Percentiles rank a stretch among this genome's conserved stretches.
Conservation (phyloP, 2,113 vertebrate species). For the Lonchura striata region DNA sequence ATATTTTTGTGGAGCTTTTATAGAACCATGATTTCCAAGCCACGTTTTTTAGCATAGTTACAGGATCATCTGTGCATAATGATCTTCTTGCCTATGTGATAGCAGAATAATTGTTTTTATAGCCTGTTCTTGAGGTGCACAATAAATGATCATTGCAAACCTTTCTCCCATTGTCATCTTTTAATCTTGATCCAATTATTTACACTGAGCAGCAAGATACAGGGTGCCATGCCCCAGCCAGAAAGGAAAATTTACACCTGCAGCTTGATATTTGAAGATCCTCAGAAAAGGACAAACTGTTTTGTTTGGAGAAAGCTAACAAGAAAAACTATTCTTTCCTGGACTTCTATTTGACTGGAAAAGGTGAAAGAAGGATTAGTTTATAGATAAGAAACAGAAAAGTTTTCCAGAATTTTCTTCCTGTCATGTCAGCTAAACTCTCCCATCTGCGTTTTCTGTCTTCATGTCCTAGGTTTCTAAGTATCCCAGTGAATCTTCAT, state of each 20-base stretch:
- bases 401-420: not conserved
- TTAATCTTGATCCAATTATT: conserved; percentile 52
- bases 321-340: not conserved
- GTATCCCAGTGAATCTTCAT: not conserved
- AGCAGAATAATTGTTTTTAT: conserved; percentile 26
- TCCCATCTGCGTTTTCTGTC: not conserved
- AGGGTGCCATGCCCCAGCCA: not conserved
- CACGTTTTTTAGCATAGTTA: not conserved
- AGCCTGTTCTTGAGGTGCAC: conserved; percentile 18
- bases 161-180: conserved; percentile 27
- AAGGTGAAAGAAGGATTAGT: conserved; percentile 30
- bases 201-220: conserved; percentile 5
- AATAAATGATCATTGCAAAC: conserved; percentile 33
- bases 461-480: not conserved
- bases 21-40: conserved; percentile 1
- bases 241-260: conserved; percentile 12
- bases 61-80: conserved; percentile 5
- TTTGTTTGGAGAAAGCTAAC: conserved; percentile 23
- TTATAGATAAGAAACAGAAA: not conserved
- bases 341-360: conserved; percentile 2
- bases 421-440: not conserved
- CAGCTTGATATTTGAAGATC: not conserved
- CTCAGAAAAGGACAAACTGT: not conserved
- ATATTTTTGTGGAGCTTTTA: not conserved
- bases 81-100: conserved; percentile 6